Percentiles rank a stretch among this genome's conserved stretches.
Evolutionary conservation across 2,888 invertebrate genomes (phyloP).

Genomic region (Eilema caniola): DNA sequence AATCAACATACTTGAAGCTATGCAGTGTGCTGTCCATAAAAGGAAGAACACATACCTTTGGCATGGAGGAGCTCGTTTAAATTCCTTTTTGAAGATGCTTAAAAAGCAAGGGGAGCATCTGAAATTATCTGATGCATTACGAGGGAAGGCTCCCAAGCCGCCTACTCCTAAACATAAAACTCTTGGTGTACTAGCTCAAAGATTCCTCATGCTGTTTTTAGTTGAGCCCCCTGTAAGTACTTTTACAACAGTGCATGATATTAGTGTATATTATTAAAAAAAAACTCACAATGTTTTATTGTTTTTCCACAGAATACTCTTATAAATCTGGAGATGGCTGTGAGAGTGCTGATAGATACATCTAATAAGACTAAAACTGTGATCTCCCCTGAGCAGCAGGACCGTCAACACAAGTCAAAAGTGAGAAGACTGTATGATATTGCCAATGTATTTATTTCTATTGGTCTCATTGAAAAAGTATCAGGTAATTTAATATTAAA

Average conservation of each 20-base stretch:
- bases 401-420: constrained; percentile 89
- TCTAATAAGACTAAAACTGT: constrained; percentile 81
- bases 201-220: constrained; percentile 90
- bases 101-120: constrained; percentile 87
- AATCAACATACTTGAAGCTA: constrained; percentile 90
- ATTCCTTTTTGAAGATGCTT: constrained; percentile 87
- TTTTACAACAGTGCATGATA: not conserved
- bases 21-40: constrained; percentile 89
- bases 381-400: constrained; percentile 82
- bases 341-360: constrained; percentile 87
- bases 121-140: constrained; percentile 83
- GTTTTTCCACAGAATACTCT: constrained; percentile 85
- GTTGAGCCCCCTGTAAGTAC: constrained; percentile 88
- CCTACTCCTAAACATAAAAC: constrained; percentile 88
- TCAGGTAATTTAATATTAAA: constrained; percentile 87
- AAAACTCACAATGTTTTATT: constrained; percentile 4
- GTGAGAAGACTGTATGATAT: constrained; percentile 92
- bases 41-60: constrained; percentile 90
- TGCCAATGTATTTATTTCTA: constrained; percentile 92
- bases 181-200: constrained; percentile 89
- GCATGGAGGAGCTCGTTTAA: constrained; percentile 89
- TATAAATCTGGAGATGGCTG: constrained; percentile 90
- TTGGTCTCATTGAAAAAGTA: constrained; percentile 91
- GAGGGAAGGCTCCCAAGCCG: constrained; percentile 80
- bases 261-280: not conserved